These are phyloP conservation scores for Jordanella pulchra DNA, from an alignment of 2,797 vertebrate species.

Conservation along the genomic window DNA sequence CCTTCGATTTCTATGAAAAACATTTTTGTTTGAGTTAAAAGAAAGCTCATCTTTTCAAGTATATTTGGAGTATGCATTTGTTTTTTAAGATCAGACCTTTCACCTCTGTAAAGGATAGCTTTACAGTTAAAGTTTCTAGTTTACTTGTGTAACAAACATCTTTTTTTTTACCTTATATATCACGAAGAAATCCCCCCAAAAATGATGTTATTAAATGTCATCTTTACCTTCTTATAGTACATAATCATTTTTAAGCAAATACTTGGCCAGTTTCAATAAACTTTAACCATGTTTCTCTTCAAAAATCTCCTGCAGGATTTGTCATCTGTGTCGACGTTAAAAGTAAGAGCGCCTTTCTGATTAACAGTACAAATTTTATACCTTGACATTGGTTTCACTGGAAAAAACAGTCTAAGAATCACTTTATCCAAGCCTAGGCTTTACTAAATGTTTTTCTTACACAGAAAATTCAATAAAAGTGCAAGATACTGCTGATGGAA, in stretches of 20 bases:
- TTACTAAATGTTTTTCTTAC: neutral
- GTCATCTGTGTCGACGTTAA: accelerated
- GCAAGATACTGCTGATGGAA: accelerated
- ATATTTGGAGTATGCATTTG: too few relatives aligned
- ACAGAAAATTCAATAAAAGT: accelerated
- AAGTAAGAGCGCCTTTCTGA: conserved; percentile 16
- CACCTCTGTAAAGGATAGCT: too few relatives aligned
- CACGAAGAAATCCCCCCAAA: too few relatives aligned
- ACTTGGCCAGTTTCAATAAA: neutral
- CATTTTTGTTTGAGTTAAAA: too few relatives aligned
- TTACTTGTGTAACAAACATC: too few relatives aligned
- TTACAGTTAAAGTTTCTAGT: too few relatives aligned
- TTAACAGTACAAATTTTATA: neutral
- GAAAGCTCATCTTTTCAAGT: too few relatives aligned
- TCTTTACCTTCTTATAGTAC: neutral
- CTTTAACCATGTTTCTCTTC: neutral
- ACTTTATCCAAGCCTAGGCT: neutral
- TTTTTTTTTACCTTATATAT: too few relatives aligned
- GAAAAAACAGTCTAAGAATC: neutral
- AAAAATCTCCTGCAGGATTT: conserved; percentile 23
- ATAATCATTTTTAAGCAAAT: neutral
- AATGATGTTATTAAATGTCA: too few relatives aligned
- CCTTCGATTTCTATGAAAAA: too few relatives aligned
- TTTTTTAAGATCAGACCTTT: too few relatives aligned
- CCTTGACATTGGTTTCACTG: too few relatives aligned